Evolutionary conservation across 37 sponge, comb jelly and placozoan genomes (phyloP).

Genomic region (Mnemiopsis leidyi): DNA sequence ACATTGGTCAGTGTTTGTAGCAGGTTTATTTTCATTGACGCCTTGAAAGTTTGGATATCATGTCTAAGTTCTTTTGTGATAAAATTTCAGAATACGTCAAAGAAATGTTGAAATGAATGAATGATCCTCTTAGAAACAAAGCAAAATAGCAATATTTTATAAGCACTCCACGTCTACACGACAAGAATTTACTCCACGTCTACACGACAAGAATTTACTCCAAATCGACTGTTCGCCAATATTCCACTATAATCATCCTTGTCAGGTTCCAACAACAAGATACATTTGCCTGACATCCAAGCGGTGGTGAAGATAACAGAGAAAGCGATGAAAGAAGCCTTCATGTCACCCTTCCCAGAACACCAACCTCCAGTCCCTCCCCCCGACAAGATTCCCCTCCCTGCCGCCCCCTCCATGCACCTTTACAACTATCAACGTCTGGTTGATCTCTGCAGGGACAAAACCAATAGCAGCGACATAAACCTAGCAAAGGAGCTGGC

Average conservation of each 20-base stretch:
- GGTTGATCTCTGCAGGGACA: neutral
- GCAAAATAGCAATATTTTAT: too few species aligned
- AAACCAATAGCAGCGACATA: neutral
- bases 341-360: conserved; percentile 18
- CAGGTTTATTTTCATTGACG: too few species aligned
- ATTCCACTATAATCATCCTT: too few species aligned
- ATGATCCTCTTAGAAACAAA: too few species aligned
- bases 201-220: too few species aligned
- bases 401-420: neutral
- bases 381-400: neutral
- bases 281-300: conserved; percentile 37
- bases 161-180: too few species aligned
- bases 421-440: neutral
- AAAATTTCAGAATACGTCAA: too few species aligned
- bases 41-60: too few species aligned
- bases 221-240: too few species aligned
- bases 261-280: neutral
- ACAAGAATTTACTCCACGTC: too few species aligned
- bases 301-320: conserved; percentile 58
- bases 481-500: conserved; percentile 37
- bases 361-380: neutral
- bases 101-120: too few species aligned
- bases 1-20: neutral
- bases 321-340: conserved; percentile 16
- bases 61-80: too few species aligned